A percentile compares a stretch with the other conserved stretches of the same genome.
These are phyloP conservation scores for Capitella teleta DNA, from an alignment of 1,140 invertebrate species.

Conservation along the genomic window DNA sequence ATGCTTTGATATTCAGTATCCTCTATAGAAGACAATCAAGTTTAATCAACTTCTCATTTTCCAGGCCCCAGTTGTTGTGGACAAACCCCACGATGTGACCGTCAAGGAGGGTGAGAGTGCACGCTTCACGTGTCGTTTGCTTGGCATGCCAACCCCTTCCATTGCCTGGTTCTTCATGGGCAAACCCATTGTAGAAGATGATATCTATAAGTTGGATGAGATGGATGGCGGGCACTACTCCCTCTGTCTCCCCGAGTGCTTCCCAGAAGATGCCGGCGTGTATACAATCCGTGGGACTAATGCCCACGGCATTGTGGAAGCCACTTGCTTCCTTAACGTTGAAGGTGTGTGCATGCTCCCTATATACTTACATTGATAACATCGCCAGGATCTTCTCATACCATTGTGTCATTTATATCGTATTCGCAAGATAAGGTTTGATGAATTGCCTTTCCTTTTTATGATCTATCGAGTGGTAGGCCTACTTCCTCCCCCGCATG, in stretches of 20 bases:
- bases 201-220: constrained; percentile 27
- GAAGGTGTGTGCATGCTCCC: constrained; percentile 21
- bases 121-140: constrained; percentile 65
- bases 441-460: too few relatives aligned
- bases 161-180: constrained; percentile 11
- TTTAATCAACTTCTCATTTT: background rate
- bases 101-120: constrained; percentile 73
- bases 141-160: constrained; percentile 54
- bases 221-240: constrained; percentile 40
- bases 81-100: constrained; percentile 20
- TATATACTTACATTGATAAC: too few relatives aligned
- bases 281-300: constrained; percentile 50
- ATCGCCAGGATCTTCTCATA: too few relatives aligned
- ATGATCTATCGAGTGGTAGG: too few relatives aligned
- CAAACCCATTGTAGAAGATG: constrained; percentile 24
- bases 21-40: background rate
- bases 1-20: too few relatives aligned
- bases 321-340: constrained; percentile 30
- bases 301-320: constrained; percentile 54
- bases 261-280: constrained; percentile 26
- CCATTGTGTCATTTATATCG: too few relatives aligned
- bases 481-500: too few relatives aligned
- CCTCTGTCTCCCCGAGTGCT: constrained; percentile 44
- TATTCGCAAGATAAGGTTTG: too few relatives aligned
- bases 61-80: constrained; percentile 3